Conservation (phyloP, 92 coral and sea anemone species). For the Blastomussa wellsi region DNA sequence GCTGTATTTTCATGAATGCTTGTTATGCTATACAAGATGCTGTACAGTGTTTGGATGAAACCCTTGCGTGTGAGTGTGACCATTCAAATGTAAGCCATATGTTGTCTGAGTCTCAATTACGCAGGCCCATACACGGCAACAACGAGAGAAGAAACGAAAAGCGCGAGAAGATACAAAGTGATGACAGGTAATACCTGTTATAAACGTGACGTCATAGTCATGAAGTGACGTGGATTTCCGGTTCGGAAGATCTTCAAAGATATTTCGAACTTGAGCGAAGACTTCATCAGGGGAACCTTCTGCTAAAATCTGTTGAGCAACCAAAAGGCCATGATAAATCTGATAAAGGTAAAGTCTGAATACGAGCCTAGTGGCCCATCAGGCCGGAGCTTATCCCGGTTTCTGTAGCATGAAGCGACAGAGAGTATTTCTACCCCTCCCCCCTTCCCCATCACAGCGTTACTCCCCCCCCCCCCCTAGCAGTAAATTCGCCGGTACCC, state of each 20-base stretch:
- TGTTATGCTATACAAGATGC: background rate
- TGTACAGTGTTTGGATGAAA: background rate
- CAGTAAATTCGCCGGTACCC: too few species aligned
- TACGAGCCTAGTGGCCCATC: too few species aligned
- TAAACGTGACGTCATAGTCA: conserved; percentile 77
- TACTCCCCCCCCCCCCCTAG: too few species aligned
- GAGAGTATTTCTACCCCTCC: too few species aligned
- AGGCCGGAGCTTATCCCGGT: too few species aligned
- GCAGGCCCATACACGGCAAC: background rate
- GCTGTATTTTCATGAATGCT: too few species aligned
- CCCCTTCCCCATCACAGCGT: too few species aligned
- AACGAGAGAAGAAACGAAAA: background rate
- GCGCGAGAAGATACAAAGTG: background rate
- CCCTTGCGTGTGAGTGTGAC: background rate
- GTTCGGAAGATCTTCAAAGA: conserved; percentile 78
- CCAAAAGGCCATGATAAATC: background rate
- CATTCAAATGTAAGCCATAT: background rate
- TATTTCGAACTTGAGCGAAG: conserved; percentile 70
- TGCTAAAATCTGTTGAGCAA: conserved; percentile 72
- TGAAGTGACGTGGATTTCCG: conserved; percentile 75
- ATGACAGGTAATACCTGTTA: conserved; percentile 59
- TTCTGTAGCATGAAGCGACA: too few species aligned
- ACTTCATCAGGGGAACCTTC: conserved; percentile 79
- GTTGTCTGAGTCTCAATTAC: background rate
- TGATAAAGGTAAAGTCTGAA: too few species aligned